Conservation (phyloP, 2,113 vertebrate species). For the Sinosuthora webbiana region DNA sequence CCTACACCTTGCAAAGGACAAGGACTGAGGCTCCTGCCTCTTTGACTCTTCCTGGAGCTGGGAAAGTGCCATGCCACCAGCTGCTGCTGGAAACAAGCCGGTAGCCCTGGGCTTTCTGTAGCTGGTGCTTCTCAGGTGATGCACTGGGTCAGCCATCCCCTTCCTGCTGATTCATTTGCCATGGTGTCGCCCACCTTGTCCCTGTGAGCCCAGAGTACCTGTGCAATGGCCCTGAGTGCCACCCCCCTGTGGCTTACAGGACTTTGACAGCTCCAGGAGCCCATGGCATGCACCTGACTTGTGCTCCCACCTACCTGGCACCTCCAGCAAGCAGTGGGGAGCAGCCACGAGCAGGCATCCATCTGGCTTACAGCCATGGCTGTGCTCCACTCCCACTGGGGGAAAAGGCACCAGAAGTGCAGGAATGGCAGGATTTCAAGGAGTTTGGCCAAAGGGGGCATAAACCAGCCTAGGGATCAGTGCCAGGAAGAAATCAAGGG, state of each 20-base stretch:
- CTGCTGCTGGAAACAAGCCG: background rate
- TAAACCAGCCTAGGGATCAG: background rate
- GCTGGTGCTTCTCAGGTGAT: background rate
- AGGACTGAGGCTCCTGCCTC: background rate
- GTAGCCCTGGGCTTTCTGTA: background rate
- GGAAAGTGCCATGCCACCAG: background rate
- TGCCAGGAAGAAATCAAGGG: background rate
- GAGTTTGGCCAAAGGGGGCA: background rate
- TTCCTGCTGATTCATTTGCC: background rate
- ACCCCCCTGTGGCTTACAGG: rapidly evolving
- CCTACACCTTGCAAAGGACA: background rate
- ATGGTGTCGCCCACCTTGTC: rapidly evolving
- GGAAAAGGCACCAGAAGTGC: background rate
- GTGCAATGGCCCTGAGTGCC: background rate
- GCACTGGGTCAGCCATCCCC: background rate
- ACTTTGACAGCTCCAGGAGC: rapidly evolving
- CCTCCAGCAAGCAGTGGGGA: rapidly evolving
- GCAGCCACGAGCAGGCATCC: background rate
- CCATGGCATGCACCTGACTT: background rate
- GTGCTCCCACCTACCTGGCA: background rate
- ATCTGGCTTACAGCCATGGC: background rate
- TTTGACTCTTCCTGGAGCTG: background rate
- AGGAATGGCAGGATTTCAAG: slow-evolving; percentile 12
- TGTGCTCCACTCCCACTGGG: background rate
- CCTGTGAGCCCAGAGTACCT: rapidly evolving